Percentiles rank a stretch among this genome's conserved stretches.
Evolutionary conservation across 2,888 invertebrate species (phyloP).

Genomic region (Zaprionus lineosus): DNA sequence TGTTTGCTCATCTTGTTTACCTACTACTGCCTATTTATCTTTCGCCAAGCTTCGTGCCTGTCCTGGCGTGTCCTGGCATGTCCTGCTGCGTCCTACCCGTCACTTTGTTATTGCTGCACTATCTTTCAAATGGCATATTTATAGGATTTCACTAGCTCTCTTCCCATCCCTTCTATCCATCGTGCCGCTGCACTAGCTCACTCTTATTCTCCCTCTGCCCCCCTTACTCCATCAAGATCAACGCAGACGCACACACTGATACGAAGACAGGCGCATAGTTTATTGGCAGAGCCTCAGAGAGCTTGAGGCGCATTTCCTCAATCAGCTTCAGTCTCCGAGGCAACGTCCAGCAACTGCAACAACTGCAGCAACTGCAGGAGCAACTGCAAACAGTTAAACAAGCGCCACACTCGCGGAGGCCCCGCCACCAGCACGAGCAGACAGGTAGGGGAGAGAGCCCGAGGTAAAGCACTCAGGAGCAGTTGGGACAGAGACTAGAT

Average conservation of each 20-base stretch:
- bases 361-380: too few species aligned
- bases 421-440: slow-evolving; percentile 9
- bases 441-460: too few species aligned
- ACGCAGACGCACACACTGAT: slow-evolving; percentile 27
- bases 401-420: slow-evolving; percentile 46
- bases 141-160: slow-evolving; percentile 65
- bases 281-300: slow-evolving; percentile 74
- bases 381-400: slow-evolving; percentile 69
- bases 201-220: background rate
- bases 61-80: background rate
- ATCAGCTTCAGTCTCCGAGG: slow-evolving; percentile 58
- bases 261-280: slow-evolving; percentile 54
- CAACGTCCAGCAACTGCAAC: slow-evolving; percentile 46
- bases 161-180: too few species aligned
- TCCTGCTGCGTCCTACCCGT: slow-evolving; percentile 27
- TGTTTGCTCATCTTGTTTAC: slow-evolving; percentile 71
- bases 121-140: slow-evolving; percentile 80
- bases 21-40: slow-evolving; percentile 77
- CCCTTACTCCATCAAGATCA: slow-evolving; percentile 28
- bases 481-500: too few species aligned
- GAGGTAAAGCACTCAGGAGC: slow-evolving; percentile 7
- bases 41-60: slow-evolving; percentile 39
- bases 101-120: slow-evolving; percentile 75
- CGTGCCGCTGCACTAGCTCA: too few species aligned
- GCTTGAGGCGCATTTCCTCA: slow-evolving; percentile 76